Conservation (phyloP, 92 coral and sea anemone genomes). For the Palythoa grandiflora region DNA sequence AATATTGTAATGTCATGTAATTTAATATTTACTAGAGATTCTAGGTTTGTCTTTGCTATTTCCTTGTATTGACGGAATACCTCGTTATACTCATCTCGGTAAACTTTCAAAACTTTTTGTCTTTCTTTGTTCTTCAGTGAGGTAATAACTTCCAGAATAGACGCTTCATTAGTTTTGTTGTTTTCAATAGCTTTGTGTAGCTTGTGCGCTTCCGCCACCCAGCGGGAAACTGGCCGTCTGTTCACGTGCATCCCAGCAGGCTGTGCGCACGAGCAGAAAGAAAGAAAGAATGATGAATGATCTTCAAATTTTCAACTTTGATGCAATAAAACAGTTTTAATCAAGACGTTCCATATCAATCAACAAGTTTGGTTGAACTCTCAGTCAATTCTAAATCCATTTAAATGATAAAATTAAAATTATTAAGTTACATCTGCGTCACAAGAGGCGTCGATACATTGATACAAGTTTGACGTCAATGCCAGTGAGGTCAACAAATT, state of each 20-base stretch:
- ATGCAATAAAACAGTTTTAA: background rate
- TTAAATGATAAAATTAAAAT: background rate
- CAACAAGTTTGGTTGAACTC: background rate
- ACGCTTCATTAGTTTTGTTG: constrained; percentile 59
- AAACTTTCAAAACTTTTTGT: constrained; percentile 60
- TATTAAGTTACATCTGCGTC: background rate
- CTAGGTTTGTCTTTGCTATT: background rate
- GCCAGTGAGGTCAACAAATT: background rate
- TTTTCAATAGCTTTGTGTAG: constrained; percentile 66
- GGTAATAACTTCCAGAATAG: constrained; percentile 61
- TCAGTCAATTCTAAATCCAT: background rate
- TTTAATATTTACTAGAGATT: background rate
- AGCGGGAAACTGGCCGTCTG: constrained; percentile 44
- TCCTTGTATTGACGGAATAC: constrained; percentile 38
- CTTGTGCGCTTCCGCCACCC: constrained; percentile 73
- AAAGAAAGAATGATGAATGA: background rate
- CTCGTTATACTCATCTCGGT: constrained; percentile 70
- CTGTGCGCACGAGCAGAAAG: constrained; percentile 16
- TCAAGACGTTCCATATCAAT: background rate
- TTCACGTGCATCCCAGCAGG: background rate
- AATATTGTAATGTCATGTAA: too few relatives aligned
- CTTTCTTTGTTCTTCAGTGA: constrained; percentile 69
- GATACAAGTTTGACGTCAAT: background rate
- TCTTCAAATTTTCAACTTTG: background rate
- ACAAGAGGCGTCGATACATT: background rate